phyloP scores from a whole-genome alignment of 2,797 vertebrate species.

The Gallinago solitaria region DNA sequence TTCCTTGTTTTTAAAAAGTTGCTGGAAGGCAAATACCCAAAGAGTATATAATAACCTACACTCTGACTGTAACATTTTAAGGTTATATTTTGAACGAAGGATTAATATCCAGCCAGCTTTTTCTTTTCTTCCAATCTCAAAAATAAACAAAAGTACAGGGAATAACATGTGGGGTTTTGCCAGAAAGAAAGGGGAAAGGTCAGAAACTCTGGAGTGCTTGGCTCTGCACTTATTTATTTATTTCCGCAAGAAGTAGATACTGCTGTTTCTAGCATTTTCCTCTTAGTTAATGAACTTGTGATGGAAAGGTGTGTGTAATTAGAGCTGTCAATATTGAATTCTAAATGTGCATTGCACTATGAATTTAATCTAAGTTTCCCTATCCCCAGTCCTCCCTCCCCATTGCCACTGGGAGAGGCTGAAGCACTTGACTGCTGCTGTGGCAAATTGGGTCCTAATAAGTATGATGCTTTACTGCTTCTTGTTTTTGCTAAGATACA shows the following conservation, averaged over 20 bases:
- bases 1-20: background rate
- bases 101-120: background rate
- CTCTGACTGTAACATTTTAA: background rate
- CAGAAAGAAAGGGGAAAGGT: background rate
- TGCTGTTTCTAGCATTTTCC: slow-evolving; percentile 61
- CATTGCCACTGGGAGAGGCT: slow-evolving; percentile 73
- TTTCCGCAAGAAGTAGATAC: background rate
- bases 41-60: background rate
- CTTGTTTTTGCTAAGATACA: slow-evolving; percentile 78
- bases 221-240: background rate
- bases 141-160: background rate
- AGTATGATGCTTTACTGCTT: slow-evolving; percentile 77
- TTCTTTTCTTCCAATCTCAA: background rate
- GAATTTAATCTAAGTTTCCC: slow-evolving; percentile 80
- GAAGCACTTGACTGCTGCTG: slow-evolving; percentile 78
- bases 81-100: background rate
- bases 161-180: background rate
- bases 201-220: background rate
- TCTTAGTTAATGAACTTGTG: slow-evolving; percentile 72
- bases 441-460: slow-evolving; percentile 83
- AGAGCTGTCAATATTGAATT: slow-evolving; percentile 77
- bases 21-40: background rate
- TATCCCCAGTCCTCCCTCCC: slow-evolving; percentile 61
- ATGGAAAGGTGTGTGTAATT: slow-evolving; percentile 73
- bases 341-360: slow-evolving; percentile 60